Conservation (phyloP, 2,797 vertebrate genomes). For the Argya squamiceps region DNA sequence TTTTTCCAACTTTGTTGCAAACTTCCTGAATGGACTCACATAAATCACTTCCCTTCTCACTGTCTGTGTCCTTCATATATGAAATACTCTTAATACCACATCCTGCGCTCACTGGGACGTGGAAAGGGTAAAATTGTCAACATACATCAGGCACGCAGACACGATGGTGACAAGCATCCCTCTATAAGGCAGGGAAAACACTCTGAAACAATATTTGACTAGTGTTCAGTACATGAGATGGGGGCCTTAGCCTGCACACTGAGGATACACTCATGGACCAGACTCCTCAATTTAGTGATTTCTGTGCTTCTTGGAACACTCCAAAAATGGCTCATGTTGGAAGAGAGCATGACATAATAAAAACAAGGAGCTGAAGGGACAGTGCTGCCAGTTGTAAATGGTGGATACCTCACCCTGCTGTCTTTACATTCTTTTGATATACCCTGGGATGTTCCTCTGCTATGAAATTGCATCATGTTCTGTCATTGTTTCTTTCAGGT, state of each 20-base stretch:
- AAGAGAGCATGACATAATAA: neutral
- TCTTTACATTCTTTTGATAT: neutral
- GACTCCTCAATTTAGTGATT: neutral
- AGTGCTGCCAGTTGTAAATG: neutral
- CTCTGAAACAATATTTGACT: neutral
- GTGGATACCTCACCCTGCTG: neutral
- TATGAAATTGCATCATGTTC: neutral
- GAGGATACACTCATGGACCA: neutral
- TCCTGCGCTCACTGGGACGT: neutral
- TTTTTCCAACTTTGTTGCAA: neutral
- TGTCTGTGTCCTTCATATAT: neutral
- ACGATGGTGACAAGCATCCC: neutral
- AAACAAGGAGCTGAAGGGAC: neutral
- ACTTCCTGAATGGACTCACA: neutral
- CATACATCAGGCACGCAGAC: constrained; percentile 7
- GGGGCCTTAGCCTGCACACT: neutral
- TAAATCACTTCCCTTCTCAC: neutral
- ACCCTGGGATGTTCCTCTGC: neutral
- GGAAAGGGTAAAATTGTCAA: constrained; percentile 35
- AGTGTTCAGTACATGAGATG: neutral
- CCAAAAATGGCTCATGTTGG: neutral
- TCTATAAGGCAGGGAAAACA: neutral
- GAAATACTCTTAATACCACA: constrained; percentile 6
- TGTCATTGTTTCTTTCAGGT: neutral
- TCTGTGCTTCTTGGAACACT: neutral